Conservation (phyloP, 2,888 invertebrate species). For the Anticlea derivata region DNA sequence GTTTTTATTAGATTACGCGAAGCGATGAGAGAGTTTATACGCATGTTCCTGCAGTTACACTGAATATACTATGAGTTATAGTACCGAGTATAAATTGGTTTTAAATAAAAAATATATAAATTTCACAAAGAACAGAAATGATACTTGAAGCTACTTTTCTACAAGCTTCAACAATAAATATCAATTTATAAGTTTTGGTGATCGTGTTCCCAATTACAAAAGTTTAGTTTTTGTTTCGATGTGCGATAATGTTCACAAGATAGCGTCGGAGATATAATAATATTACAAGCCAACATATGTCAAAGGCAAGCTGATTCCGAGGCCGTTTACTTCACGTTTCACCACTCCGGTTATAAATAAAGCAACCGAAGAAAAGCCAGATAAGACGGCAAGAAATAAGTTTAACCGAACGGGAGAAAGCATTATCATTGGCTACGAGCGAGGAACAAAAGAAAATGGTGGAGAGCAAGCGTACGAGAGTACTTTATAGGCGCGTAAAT, state of each 20-base stretch:
- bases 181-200: too few relatives aligned
- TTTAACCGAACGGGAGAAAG: constrained; percentile 81
- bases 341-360: constrained; percentile 78
- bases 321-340: constrained; percentile 74
- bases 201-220: background rate
- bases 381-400: constrained; percentile 82
- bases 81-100: too few relatives aligned
- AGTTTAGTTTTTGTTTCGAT: constrained; percentile 10
- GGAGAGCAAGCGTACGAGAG: constrained; percentile 82
- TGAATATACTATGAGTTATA: too few relatives aligned
- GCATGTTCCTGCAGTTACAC: background rate
- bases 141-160: too few relatives aligned
- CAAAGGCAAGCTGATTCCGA: constrained; percentile 62
- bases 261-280: constrained; percentile 38
- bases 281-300: constrained; percentile 56
- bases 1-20: constrained; percentile 16
- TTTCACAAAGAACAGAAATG: too few relatives aligned
- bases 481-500: constrained; percentile 85
- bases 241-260: constrained; percentile 10
- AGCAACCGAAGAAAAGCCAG: constrained; percentile 77
- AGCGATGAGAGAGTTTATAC: constrained; percentile 7
- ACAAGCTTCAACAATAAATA: too few relatives aligned
- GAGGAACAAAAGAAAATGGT: constrained; percentile 83
- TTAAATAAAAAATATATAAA: too few relatives aligned
- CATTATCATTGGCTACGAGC: constrained; percentile 83